phyloP scores from a whole-genome alignment of 2,113 vertebrate species.

The Phyllostomus hastatus region DNA sequence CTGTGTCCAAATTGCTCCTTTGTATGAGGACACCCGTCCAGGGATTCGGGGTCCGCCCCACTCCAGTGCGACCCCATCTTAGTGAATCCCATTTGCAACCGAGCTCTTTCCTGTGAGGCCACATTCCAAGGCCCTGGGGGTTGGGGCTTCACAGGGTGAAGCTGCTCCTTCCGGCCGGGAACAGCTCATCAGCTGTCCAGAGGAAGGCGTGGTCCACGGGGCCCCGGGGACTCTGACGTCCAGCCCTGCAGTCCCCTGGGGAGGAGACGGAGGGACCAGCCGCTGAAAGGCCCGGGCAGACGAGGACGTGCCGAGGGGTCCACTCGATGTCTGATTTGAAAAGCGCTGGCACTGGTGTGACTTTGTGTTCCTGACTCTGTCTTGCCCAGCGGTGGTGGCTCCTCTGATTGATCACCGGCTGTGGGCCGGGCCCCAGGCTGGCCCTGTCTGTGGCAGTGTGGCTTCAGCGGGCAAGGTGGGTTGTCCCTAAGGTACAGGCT shows the following conservation, averaged over 20 bases:
- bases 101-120: not conserved
- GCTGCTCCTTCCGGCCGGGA: not conserved
- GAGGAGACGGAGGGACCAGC: not conserved
- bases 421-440: rapidly evolving
- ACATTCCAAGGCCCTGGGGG: not conserved
- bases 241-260: not conserved
- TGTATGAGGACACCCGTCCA: not conserved
- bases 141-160: not conserved
- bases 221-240: not conserved
- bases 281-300: too few relatives aligned
- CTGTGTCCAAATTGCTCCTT: not conserved
- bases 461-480: not conserved
- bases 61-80: not conserved
- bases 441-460: not conserved
- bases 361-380: not conserved
- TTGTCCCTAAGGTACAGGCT: not conserved
- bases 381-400: rapidly evolving
- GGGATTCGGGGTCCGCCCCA: not conserved
- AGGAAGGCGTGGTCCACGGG: not conserved
- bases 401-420: not conserved
- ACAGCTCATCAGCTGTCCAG: not conserved
- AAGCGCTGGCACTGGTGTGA: not conserved
- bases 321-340: not conserved
- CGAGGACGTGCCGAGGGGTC: not conserved
- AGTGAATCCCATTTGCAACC: not conserved